A percentile compares a stretch with the other conserved stretches of the same genome.
These are phyloP conservation scores for Sebastes nivosus DNA, from an alignment of 2,797 vertebrate genomes.

Conservation along the genomic window DNA sequence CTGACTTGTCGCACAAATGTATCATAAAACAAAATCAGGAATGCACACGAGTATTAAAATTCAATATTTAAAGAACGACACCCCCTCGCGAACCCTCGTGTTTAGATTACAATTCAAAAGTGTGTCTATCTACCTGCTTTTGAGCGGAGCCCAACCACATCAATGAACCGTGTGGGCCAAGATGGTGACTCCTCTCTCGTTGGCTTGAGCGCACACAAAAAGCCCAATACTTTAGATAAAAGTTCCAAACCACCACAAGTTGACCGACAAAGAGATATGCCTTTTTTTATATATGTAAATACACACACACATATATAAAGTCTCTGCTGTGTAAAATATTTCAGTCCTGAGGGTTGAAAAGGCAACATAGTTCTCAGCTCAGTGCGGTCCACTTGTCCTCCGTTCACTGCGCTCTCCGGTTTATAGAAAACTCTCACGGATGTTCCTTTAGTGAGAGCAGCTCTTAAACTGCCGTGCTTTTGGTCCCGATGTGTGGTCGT, in stretches of 20 bases:
- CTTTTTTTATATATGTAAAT: conserved; percentile 87
- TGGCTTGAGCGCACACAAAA: conserved; percentile 85
- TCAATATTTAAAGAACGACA: conserved; percentile 66
- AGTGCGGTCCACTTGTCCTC: conserved; percentile 88
- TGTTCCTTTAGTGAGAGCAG: conserved; percentile 72
- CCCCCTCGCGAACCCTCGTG: conserved; percentile 64
- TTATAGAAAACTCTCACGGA: conserved; percentile 88
- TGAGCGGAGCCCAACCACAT: conserved; percentile 79
- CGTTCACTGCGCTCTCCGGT: conserved; percentile 80
- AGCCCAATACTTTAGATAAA: conserved; percentile 89
- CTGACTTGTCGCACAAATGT: conserved; percentile 77
- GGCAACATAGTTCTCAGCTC: conserved; percentile 93
- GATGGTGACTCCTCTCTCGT: conserved; percentile 84
- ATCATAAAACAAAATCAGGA: conserved; percentile 86
- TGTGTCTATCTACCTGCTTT: conserved; percentile 80
- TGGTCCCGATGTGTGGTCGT: conserved; percentile 96
- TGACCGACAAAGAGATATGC: conserved; percentile 90
- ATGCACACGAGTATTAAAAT: conserved; percentile 81
- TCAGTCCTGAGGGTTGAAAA: conserved; percentile 88
- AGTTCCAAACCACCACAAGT: conserved; percentile 90
- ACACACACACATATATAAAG: conserved; percentile 79
- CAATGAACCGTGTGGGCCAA: conserved; percentile 78
- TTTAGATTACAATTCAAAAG: conserved; percentile 85
- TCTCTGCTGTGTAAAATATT: conserved; percentile 92
- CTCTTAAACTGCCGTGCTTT: conserved; percentile 94